Conservation (phyloP, 2,113 vertebrate species). For the Lepisosteus osseus region DNA sequence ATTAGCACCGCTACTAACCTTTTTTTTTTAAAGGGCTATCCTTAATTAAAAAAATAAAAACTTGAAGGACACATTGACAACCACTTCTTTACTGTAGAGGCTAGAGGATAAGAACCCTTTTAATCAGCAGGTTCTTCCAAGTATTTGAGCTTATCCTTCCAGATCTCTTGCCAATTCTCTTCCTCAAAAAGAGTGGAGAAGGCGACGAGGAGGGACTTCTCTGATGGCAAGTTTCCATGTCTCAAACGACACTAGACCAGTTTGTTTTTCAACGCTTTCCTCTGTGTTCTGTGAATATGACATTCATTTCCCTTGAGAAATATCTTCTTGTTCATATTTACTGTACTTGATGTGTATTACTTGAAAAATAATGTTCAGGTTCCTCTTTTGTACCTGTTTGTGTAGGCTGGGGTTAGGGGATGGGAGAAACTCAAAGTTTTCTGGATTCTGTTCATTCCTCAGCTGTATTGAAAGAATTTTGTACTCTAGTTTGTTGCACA, state of each 20-base stretch:
- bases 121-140: neutral
- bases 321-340: slow-evolving; percentile 35
- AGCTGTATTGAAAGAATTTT: slow-evolving; percentile 58
- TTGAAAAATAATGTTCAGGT: slow-evolving; percentile 54
- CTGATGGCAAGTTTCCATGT: neutral
- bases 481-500: slow-evolving; percentile 75
- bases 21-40: slow-evolving; percentile 60
- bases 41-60: slow-evolving; percentile 33
- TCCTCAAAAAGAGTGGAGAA: no score
- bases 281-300: slow-evolving; percentile 24
- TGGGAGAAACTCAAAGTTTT: slow-evolving; percentile 19
- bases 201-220: no score
- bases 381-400: slow-evolving; percentile 39
- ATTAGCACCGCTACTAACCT: slow-evolving; percentile 41
- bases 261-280: slow-evolving; percentile 34
- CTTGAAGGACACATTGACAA: no score
- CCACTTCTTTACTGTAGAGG: slow-evolving; percentile 31
- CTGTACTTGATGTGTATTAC: slow-evolving; percentile 51
- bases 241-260: slow-evolving; percentile 10
- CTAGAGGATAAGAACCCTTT: slow-evolving; percentile 20
- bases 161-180: no score
- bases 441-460: slow-evolving; percentile 51
- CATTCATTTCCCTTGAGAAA: slow-evolving; percentile 16
- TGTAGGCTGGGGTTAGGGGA: slow-evolving; percentile 35
- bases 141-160: neutral